Evolutionary conservation across 2,888 invertebrate genomes (phyloP).

Genomic region (Athrips mouffetella): DNA sequence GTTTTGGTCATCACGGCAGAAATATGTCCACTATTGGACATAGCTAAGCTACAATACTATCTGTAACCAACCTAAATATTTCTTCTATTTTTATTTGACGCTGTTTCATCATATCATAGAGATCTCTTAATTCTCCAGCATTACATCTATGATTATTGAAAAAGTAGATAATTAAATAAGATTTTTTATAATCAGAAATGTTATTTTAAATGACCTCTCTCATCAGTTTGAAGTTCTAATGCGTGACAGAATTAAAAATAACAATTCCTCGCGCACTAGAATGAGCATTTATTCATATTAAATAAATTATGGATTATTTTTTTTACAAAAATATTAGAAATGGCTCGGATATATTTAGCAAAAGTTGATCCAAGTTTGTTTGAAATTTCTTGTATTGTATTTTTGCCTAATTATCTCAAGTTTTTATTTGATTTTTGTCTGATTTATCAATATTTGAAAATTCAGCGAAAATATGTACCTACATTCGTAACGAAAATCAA

Average conservation of each 20-base stretch:
- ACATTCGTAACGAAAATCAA: background rate
- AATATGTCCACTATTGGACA: too few relatives aligned
- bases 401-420: background rate
- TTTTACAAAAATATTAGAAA: background rate
- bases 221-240: constrained; percentile 30
- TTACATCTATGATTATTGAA: too few relatives aligned
- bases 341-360: background rate
- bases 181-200: background rate
- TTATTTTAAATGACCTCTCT: background rate
- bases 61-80: too few relatives aligned
- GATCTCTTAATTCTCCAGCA: too few relatives aligned
- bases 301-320: constrained; percentile 32
- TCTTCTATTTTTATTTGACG: too few relatives aligned
- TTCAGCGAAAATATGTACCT: background rate
- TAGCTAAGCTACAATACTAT: too few relatives aligned
- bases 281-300: constrained; percentile 62
- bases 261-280: constrained; percentile 45
- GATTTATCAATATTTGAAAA: background rate
- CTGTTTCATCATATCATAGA: too few relatives aligned
- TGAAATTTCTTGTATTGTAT: background rate
- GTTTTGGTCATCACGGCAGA: too few relatives aligned
- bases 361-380: background rate
- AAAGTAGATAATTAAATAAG: too few relatives aligned
- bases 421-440: background rate
- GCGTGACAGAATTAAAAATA: constrained; percentile 35